A percentile compares a stretch with the other conserved stretches of the same genome.
These are phyloP conservation scores for Brachionus rubens DNA, from an alignment of 1,140 invertebrate genomes.

Conservation along the genomic window DNA sequence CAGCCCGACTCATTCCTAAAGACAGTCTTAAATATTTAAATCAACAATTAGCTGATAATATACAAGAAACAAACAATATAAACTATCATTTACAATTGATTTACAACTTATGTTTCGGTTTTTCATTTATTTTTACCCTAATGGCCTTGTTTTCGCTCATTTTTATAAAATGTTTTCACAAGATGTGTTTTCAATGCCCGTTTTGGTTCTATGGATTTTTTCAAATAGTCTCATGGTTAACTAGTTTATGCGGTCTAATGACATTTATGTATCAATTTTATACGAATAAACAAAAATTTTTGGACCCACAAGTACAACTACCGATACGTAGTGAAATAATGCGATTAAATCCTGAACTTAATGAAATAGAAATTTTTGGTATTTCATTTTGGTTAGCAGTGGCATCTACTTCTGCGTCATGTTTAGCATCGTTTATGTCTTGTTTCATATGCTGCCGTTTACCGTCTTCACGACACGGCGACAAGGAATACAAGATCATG, in stretches of 20 bases:
- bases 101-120: background rate
- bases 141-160: background rate
- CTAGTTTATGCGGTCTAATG: background rate
- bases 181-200: background rate
- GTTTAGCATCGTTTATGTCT: background rate
- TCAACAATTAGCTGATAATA: background rate
- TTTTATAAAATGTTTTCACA: background rate
- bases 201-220: constrained; percentile 19
- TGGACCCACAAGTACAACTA: background rate
- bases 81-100: constrained; percentile 22
- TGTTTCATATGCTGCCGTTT: background rate
- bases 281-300: background rate
- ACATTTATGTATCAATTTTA: background rate
- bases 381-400: background rate
- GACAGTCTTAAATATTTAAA: background rate
- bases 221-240: background rate
- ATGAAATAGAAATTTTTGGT: background rate
- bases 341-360: background rate
- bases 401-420: background rate
- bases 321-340: background rate
- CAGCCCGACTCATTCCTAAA: background rate
- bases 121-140: background rate
- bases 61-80: background rate
- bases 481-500: constrained; percentile 27
- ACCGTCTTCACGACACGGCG: background rate